Evolutionary conservation across 2,113 vertebrate genomes (phyloP), one percentile per base, ranked within the genome.

Genomic region (Neoarius graeffei): DNA sequence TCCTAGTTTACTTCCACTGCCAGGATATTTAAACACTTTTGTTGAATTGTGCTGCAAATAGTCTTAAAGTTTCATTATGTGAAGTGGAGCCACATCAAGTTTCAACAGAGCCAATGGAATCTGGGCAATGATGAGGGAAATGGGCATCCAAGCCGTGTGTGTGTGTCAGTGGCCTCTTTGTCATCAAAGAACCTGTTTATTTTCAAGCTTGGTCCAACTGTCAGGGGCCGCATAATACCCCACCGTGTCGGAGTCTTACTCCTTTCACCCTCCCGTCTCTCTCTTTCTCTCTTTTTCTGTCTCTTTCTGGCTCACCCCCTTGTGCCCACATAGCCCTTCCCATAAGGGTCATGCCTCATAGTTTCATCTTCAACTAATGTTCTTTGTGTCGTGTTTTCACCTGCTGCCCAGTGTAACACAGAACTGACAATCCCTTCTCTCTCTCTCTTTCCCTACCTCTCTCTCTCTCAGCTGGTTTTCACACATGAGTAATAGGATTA

Each of bases 101-200:
- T 66, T 56, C 7, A 25, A 50, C 57, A 19, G 59, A 15, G 69
- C 56, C 84, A 77, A 5, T 59, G 71, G 84, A 74, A 77, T 77
- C 57, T 85, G 84, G 84, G 56, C 73, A 19, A 67, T 80, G 59
- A n/a, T 48, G 52, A 15, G 81, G 86, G 66, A 60, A 71, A 57
- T 56, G 87, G 87, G 84, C 86, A 83, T 86, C 67, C 67, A 57
- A 50, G 54, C 30, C 15, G 10, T 76, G 73, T 50, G 48, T 76
- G 42, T 91, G 94, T 94, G 94, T 95, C 95, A 96, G 95, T 95
- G 95, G 95, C 93, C 92, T 94, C 95, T 96, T 96, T 96, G 96
- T 96, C 94, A 94, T 94, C 92, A 93, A 93, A 94, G 94, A 95
- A 92, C 92, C 94, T 96, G 94, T 95, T 95, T 96, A 95, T 96